Evolutionary conservation across 1,140 invertebrate genomes (phyloP).

Genomic region (Holcopasites calliopsidis): DNA sequence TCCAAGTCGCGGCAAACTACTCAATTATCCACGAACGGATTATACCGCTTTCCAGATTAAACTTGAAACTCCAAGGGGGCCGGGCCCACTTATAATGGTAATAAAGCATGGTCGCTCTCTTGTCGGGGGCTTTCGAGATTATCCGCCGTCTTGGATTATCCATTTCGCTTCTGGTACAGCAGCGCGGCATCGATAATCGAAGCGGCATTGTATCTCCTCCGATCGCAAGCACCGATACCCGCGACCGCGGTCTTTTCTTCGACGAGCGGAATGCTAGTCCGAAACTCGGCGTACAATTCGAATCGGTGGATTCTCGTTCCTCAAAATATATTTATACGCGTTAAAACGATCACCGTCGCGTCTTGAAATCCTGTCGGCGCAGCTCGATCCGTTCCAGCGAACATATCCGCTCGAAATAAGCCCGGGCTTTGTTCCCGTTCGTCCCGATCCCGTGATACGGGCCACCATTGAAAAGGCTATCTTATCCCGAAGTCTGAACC

Average conservation of each 20-base stretch:
- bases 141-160: slow-evolving; percentile 25
- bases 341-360: too few species aligned
- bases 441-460: background rate
- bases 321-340: too few species aligned
- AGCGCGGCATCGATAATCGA: slow-evolving; percentile 40
- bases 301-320: background rate
- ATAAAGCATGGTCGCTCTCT: slow-evolving; percentile 34
- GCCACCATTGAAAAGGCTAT: slow-evolving; percentile 23
- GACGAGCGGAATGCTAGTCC: background rate
- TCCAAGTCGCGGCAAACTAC: slow-evolving; percentile 31
- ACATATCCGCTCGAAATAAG: slow-evolving; percentile 22
- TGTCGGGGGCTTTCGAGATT: slow-evolving; percentile 35
- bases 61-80: slow-evolving; percentile 35
- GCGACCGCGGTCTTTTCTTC: background rate
- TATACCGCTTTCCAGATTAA: slow-evolving; percentile 32
- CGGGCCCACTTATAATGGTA: slow-evolving; percentile 22
- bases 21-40: slow-evolving; percentile 42
- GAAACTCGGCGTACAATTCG: background rate
- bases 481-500: background rate
- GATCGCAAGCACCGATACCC: slow-evolving; percentile 15
- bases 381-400: slow-evolving; percentile 28
- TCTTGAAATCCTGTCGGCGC: too few species aligned
- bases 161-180: slow-evolving; percentile 29
- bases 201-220: slow-evolving; percentile 7
- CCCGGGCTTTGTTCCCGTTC: slow-evolving; percentile 27